Percentiles rank a stretch among this genome's conserved stretches.
Evolutionary conservation across 2,888 invertebrate genomes (phyloP).

Genomic region (Clusia tigrina): DNA sequence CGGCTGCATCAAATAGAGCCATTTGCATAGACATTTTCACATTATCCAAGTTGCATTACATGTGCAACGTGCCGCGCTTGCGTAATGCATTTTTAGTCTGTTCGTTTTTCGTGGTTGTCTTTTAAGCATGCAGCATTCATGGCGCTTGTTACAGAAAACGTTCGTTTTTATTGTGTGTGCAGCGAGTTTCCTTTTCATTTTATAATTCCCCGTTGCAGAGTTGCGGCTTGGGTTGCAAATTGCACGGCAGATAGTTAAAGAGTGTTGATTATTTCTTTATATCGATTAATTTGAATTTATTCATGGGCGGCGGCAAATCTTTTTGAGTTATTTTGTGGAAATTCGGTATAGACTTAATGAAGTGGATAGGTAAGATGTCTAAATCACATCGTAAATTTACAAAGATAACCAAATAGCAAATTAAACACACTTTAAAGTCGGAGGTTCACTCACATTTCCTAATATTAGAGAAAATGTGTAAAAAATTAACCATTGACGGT

Average conservation of each 20-base stretch:
- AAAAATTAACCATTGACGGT: neutral
- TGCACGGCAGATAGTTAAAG: constrained; percentile 32
- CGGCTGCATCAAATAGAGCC: neutral
- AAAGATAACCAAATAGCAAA: neutral
- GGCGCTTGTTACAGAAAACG: constrained; percentile 23
- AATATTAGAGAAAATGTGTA: neutral
- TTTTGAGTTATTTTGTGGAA: constrained; percentile 40
- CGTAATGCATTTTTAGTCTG: constrained; percentile 40
- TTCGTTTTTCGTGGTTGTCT: neutral
- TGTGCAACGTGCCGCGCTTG: constrained; percentile 37
- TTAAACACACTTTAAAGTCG: neutral
- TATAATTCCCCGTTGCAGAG: neutral
- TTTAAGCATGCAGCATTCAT: constrained; percentile 38
- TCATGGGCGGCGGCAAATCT: constrained; percentile 52
- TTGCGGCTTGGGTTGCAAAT: neutral
- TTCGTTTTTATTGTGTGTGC: neutral
- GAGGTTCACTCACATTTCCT: neutral
- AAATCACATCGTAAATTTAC: constrained; percentile 9
- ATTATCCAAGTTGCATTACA: neutral
- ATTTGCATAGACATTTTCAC: neutral
- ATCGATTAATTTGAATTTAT: constrained; percentile 56
- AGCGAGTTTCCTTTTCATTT: neutral
- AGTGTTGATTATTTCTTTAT: constrained; percentile 50
- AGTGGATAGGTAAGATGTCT: constrained; percentile 45
- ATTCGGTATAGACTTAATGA: constrained; percentile 46